Conservation (phyloP, 1,140 invertebrate species). For the Aphidius ervi region DNA sequence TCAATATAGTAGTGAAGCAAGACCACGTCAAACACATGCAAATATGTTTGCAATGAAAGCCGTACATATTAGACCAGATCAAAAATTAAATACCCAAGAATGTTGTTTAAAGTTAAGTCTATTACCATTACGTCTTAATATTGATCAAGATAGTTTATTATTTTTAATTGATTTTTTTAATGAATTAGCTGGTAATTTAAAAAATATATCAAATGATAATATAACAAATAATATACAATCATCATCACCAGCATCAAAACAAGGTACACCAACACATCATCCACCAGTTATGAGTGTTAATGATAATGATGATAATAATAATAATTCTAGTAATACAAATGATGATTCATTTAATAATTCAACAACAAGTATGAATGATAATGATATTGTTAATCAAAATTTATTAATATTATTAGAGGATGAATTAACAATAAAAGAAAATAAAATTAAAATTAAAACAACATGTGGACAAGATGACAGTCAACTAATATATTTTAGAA, state of each 20-base stretch:
- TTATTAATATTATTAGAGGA: slow-evolving; percentile 65
- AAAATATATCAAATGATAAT: slow-evolving; percentile 28
- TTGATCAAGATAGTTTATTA: slow-evolving; percentile 91
- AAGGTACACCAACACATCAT: slow-evolving; percentile 62
- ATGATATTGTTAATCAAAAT: slow-evolving; percentile 60
- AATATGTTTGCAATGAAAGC: slow-evolving; percentile 88
- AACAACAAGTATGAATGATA: slow-evolving; percentile 39
- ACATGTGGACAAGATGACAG: slow-evolving; percentile 53
- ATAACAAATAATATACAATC: slow-evolving; percentile 16
- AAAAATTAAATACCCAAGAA: slow-evolving; percentile 68
- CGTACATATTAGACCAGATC: slow-evolving; percentile 75
- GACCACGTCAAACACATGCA: slow-evolving; percentile 75
- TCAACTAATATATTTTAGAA: slow-evolving; percentile 74
- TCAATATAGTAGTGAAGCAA: slow-evolving; percentile 74
- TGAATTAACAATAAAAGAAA: slow-evolving; percentile 53
- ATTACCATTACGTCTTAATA: slow-evolving; percentile 84
- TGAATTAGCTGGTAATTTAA: slow-evolving; percentile 58
- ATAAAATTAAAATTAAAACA: slow-evolving; percentile 38
- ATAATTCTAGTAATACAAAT: slow-evolving; percentile 37
- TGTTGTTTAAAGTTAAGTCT: slow-evolving; percentile 84
- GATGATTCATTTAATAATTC: slow-evolving; percentile 42
- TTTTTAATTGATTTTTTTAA: slow-evolving; percentile 82
- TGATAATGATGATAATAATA: slow-evolving; percentile 35
- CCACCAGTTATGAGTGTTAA: slow-evolving; percentile 68
- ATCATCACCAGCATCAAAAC: slow-evolving; percentile 55